phyloP scores from a whole-genome alignment of 1,140 invertebrate genomes.

The Pseudomyrmex sp. region DNA sequence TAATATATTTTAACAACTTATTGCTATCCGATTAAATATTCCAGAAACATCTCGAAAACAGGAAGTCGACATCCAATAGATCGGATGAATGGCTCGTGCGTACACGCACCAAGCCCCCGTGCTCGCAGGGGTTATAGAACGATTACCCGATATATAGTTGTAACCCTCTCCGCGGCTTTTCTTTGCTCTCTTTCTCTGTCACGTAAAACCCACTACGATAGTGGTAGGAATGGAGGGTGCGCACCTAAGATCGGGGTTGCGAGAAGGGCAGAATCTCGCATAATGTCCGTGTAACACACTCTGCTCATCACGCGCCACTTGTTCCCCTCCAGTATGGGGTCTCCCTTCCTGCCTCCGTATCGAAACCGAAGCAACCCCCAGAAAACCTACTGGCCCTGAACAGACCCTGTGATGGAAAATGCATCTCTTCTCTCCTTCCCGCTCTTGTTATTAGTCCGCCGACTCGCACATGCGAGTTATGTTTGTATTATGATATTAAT shows the following conservation, averaged over 20 bases:
- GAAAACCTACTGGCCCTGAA: constrained; percentile 71
- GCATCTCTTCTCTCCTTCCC: constrained; percentile 50
- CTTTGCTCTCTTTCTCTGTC: constrained; percentile 36
- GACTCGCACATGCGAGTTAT: constrained; percentile 78
- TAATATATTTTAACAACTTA: neutral
- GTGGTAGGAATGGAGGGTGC: constrained; percentile 50
- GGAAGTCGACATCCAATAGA: constrained; percentile 58
- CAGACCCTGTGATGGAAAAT: constrained; percentile 61
- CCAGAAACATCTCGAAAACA: constrained; percentile 60
- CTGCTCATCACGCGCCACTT: constrained; percentile 82
- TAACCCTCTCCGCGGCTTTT: constrained; percentile 70
- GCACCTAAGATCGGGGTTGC: constrained; percentile 55
- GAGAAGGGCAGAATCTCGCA: constrained; percentile 74
- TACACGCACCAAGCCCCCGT: constrained; percentile 35
- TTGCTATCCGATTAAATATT: neutral
- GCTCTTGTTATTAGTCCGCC: constrained; percentile 62
- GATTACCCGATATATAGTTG: constrained; percentile 79
- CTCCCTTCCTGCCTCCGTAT: constrained; percentile 22
- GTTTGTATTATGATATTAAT: constrained; percentile 85
- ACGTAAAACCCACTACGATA: constrained; percentile 65
- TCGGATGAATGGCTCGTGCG: constrained; percentile 49
- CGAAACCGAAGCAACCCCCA: constrained; percentile 66
- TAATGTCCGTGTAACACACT: constrained; percentile 81
- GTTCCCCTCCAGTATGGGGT: constrained; percentile 70
- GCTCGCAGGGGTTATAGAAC: constrained; percentile 62